Percentiles rank a stretch among this genome's conserved stretches.
phyloP scores from a whole-genome alignment of 2,797 vertebrate genomes.

The Aselliscus stoliczkanus region DNA sequence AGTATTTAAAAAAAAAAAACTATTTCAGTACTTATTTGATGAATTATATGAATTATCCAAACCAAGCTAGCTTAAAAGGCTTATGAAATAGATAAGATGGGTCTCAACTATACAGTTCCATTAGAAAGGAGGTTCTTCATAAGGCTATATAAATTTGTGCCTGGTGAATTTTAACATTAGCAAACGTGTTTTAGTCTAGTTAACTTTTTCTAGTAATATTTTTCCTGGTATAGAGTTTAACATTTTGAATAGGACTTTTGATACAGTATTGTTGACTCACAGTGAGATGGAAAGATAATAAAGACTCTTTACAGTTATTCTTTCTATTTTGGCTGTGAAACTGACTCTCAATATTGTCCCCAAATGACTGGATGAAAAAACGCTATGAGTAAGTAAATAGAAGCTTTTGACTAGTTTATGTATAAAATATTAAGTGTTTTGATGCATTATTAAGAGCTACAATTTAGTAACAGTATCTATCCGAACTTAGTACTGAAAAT shows the following conservation, averaged over 20 bases:
- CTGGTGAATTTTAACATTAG: not conserved
- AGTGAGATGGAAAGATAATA: not conserved
- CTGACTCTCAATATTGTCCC: not conserved
- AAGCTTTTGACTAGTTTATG: not conserved
- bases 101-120: not conserved
- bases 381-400: not conserved
- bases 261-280: not conserved
- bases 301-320: not conserved
- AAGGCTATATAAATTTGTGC: not conserved
- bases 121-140: not conserved
- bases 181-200: not conserved
- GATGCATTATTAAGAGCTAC: not conserved
- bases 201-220: not conserved
- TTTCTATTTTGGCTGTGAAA: not conserved
- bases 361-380: not conserved
- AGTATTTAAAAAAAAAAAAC: not conserved
- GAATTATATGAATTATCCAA: not conserved
- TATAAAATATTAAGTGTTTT: slow-evolving; percentile 10
- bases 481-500: not conserved
- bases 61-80: not conserved
- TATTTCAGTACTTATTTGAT: not conserved
- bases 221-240: not conserved
- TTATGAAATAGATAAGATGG: not conserved
- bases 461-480: not conserved
- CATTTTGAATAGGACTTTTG: not conserved